Evolutionary conservation across 2,113 vertebrate species (phyloP).

Genomic region (Lethenteron reissneri): DNA sequence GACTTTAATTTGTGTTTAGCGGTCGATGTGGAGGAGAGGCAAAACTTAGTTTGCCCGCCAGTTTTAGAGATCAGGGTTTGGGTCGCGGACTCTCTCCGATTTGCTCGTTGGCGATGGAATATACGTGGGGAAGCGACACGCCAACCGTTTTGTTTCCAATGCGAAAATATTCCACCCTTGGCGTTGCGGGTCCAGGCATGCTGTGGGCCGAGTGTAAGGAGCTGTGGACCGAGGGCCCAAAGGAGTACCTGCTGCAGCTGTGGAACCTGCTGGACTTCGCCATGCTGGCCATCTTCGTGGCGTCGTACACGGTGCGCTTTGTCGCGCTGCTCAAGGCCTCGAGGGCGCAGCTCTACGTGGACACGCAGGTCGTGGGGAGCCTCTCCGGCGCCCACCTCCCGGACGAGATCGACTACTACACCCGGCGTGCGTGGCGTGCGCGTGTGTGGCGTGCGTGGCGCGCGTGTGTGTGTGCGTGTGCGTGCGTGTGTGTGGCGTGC

Average conservation of each 20-base stretch:
- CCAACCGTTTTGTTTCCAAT: no score
- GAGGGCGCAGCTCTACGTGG: conserved; percentile 75
- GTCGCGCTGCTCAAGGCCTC: conserved; percentile 88
- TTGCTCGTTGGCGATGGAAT: no score
- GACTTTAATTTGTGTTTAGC: no score
- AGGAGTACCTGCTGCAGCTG: conserved; percentile 67
- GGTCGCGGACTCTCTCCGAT: no score
- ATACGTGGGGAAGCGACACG: no score
- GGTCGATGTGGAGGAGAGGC: no score
- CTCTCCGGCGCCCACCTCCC: conserved; percentile 59
- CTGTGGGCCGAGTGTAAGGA: conserved; percentile 96
- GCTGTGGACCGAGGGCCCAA: conserved; percentile 75
- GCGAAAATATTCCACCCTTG: no score
- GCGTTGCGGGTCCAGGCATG: conserved; percentile 37
- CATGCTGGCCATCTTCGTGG: conserved; percentile 87
- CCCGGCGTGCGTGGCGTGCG: conserved; percentile 40
- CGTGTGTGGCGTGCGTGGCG: conserved; percentile 29
- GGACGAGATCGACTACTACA: conserved; percentile 76
- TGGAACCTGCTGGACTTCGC: conserved; percentile 92
- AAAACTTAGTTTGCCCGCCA: no score
- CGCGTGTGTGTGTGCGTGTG: no score
- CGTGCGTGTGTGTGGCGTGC: conserved; percentile 29
- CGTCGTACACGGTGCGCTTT: conserved; percentile 72
- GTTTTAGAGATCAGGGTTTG: no score
- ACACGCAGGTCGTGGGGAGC: conserved; percentile 44